Evolutionary conservation across 1,140 invertebrate genomes (phyloP).

Genomic region (Drosophila orena): DNA sequence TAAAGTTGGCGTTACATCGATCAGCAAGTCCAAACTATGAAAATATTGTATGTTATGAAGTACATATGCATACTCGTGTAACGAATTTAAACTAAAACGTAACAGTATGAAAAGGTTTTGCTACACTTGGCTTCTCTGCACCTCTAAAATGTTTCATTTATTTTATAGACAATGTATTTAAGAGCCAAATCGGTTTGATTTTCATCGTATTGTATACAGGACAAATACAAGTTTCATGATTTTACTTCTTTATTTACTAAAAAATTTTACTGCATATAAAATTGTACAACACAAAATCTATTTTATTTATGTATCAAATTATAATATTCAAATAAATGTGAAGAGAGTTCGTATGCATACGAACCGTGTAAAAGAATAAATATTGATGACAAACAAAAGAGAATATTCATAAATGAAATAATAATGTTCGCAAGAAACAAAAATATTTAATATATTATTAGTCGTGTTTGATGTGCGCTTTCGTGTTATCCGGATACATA

Average conservation of each 20-base stretch:
- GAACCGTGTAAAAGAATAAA: conserved; percentile 64
- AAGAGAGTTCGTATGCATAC: conserved; percentile 70
- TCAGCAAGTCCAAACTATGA: conserved; percentile 64
- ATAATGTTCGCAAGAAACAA: conserved; percentile 49
- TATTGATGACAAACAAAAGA: conserved; percentile 55
- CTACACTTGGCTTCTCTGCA: conserved; percentile 55
- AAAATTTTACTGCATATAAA: conserved; percentile 78
- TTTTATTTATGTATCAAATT: conserved; percentile 63
- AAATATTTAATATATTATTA: conserved; percentile 55
- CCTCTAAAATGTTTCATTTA: conserved; percentile 7
- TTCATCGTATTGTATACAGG: neutral
- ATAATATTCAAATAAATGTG: conserved; percentile 69
- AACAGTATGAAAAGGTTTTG: conserved; percentile 29
- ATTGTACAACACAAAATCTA: conserved; percentile 82
- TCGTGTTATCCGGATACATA: conserved; percentile 79
- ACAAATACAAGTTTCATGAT: neutral
- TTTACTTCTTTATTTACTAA: conserved; percentile 76
- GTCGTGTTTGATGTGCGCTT: conserved; percentile 75
- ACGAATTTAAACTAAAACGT: conserved; percentile 11
- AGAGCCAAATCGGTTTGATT: neutral
- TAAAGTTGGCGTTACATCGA: conserved; percentile 57
- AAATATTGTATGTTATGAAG: conserved; percentile 7
- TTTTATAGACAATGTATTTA: neutral
- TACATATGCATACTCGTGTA: conserved; percentile 1
- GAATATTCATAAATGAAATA: conserved; percentile 45